These are phyloP conservation scores for Cotesia chilonis DNA, from an alignment of 1,140 invertebrate genomes.

Conservation along the genomic window DNA sequence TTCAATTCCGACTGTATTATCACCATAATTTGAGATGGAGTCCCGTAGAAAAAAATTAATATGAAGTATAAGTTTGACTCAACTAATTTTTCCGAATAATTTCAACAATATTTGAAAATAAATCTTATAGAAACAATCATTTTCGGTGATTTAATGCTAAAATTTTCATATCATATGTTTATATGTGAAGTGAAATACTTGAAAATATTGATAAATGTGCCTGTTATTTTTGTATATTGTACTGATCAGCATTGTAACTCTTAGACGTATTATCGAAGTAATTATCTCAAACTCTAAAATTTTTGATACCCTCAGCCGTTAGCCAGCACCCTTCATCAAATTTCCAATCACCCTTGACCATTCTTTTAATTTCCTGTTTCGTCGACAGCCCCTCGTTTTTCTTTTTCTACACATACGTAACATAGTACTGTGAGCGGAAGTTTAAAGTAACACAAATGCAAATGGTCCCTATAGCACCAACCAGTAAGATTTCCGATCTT, in stretches of 20 bases:
- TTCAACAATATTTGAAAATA: too few species aligned
- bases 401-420: constrained; percentile 17
- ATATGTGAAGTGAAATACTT: too few species aligned
- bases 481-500: neutral
- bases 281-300: constrained; percentile 12
- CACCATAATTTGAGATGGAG: too few species aligned
- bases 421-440: constrained; percentile 17
- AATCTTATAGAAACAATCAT: too few species aligned
- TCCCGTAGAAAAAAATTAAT: too few species aligned
- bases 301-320: neutral
- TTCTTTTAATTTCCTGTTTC: constrained; percentile 60
- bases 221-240: neutral
- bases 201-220: constrained; percentile 59
- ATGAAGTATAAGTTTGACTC: too few species aligned
- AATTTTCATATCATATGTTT: too few species aligned
- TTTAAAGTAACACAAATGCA: neutral
- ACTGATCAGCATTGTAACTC: neutral
- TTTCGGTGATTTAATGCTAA: too few species aligned
- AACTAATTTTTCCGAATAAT: too few species aligned
- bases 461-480: neutral
- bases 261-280: constrained; percentile 5
- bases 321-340: constrained; percentile 58
- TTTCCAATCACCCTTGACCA: constrained; percentile 61
- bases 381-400: constrained; percentile 41
- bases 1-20: too few species aligned